phyloP scores from a whole-genome alignment of 2,888 invertebrate species.

The Hipparchia sbordonii region DNA sequence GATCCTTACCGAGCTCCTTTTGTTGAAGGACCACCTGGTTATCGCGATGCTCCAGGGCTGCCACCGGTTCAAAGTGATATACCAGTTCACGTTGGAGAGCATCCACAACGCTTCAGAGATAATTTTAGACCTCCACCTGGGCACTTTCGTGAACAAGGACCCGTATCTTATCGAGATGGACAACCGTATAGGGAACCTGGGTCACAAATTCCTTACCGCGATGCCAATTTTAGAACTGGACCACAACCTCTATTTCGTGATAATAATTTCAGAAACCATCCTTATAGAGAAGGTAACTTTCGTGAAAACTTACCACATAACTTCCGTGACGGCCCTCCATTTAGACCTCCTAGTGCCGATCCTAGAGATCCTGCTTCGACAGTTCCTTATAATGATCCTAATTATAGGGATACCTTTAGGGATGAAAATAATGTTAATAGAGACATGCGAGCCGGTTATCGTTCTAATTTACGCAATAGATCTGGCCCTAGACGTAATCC shows the following conservation, averaged over 20 bases:
- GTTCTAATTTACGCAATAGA: constrained; percentile 59
- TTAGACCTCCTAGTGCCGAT: constrained; percentile 68
- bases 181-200: constrained; percentile 63
- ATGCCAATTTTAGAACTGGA: constrained; percentile 64
- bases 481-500: constrained; percentile 66
- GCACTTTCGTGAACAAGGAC: constrained; percentile 68
- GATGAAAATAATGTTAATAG: constrained; percentile 62
- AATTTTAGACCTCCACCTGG: constrained; percentile 64
- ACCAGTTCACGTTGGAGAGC: constrained; percentile 71
- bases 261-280: constrained; percentile 61
- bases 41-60: constrained; percentile 60
- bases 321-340: constrained; percentile 68
- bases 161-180: constrained; percentile 56
- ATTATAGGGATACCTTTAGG: constrained; percentile 65
- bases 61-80: constrained; percentile 63
- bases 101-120: constrained; percentile 65
- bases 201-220: constrained; percentile 59
- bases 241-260: constrained; percentile 68
- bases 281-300: constrained; percentile 67
- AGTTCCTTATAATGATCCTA: constrained; percentile 63
- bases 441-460: constrained; percentile 62
- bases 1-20: constrained; percentile 68
- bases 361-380: constrained; percentile 61
- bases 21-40: constrained; percentile 59
- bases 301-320: constrained; percentile 66